Evolutionary conservation across 2,797 vertebrate species (phyloP).

Genomic region (Artibeus jamaicensis): DNA sequence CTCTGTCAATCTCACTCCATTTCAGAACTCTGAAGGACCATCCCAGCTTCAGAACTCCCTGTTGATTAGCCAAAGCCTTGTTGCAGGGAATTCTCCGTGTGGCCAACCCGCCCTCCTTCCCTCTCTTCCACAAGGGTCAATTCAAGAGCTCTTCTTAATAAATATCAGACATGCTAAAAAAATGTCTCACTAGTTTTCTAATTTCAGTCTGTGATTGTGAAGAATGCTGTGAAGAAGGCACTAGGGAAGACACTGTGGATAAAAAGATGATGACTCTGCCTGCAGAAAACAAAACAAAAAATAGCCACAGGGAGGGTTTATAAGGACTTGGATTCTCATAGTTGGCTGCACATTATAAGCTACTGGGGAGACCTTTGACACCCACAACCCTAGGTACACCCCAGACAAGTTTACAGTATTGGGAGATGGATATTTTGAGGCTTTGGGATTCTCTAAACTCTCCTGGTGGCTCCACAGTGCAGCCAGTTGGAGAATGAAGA

Average conservation of each 20-base stretch:
- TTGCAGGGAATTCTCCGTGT: not conserved
- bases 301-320: not conserved
- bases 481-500: not conserved
- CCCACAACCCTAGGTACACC: rapidly evolving
- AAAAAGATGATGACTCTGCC: not conserved
- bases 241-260: not conserved
- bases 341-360: not conserved
- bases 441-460: no score
- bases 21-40: not conserved
- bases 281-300: not conserved
- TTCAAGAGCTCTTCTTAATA: not conserved
- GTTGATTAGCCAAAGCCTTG: not conserved
- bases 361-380: not conserved
- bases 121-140: not conserved
- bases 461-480: not conserved
- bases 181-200: not conserved
- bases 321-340: not conserved
- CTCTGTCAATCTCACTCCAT: not conserved
- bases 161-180: not conserved
- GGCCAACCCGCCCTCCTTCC: not conserved
- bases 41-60: not conserved
- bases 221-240: not conserved
- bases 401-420: not conserved
- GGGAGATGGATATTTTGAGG: not conserved
- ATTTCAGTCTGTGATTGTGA: not conserved